These are phyloP conservation scores for Rhodeus uyekii DNA, from an alignment of 2,797 vertebrate species.

Conservation along the genomic window DNA sequence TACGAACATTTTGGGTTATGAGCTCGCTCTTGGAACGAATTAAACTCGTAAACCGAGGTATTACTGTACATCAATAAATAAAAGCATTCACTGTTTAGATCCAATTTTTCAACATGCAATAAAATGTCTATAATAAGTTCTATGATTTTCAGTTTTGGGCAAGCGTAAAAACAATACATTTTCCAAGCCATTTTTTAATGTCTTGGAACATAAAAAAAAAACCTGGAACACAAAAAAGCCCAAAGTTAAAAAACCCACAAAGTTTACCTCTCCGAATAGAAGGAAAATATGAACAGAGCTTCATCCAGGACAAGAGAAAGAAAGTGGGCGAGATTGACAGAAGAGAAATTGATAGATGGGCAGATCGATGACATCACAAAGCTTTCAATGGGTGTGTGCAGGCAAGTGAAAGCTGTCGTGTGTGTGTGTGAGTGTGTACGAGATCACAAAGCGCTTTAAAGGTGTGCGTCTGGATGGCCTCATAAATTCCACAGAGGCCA, in stretches of 20 bases:
- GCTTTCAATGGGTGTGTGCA: slow-evolving; percentile 25
- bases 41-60: too few relatives aligned
- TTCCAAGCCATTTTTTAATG: not conserved
- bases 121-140: not conserved
- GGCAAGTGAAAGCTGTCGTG: not conserved
- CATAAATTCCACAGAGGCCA: slow-evolving; percentile 46
- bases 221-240: too few relatives aligned
- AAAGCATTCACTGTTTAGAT: too few relatives aligned
- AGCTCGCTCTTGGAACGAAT: too few relatives aligned
- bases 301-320: slow-evolving; percentile 19
- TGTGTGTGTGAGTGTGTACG: slow-evolving; percentile 24
- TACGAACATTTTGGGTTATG: too few relatives aligned
- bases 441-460: slow-evolving; percentile 39
- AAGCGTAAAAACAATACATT: not conserved
- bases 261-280: not conserved
- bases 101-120: not conserved
- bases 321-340: slow-evolving; percentile 14
- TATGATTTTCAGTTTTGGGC: not conserved
- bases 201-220: too few relatives aligned
- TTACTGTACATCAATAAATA: too few relatives aligned
- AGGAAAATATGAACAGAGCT: not conserved
- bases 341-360: slow-evolving; percentile 8
- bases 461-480: slow-evolving; percentile 33
- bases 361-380: slow-evolving; percentile 37
- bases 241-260: not conserved